A percentile compares a stretch with the other conserved stretches of the same genome.
phyloP scores from a whole-genome alignment of 2,113 vertebrate species.

The Melanostigma gelatinosum region DNA sequence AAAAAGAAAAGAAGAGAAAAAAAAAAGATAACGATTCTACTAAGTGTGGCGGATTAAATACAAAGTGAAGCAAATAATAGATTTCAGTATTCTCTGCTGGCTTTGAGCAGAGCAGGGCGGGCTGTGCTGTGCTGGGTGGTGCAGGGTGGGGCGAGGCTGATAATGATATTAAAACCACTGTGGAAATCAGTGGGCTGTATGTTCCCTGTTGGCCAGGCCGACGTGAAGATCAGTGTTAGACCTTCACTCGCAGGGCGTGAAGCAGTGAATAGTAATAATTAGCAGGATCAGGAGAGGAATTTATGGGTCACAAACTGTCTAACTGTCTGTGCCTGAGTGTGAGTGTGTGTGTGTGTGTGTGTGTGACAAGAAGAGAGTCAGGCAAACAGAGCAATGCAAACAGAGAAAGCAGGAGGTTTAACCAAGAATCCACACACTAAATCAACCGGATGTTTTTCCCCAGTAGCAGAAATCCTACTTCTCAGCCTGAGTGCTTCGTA shows the following conservation, averaged over 20 bases:
- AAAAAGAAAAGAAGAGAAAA: slow-evolving; percentile 19
- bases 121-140: slow-evolving; percentile 54
- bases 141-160: slow-evolving; percentile 77
- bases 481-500: slow-evolving; percentile 66
- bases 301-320: slow-evolving; percentile 79
- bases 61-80: slow-evolving; percentile 83
- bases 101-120: slow-evolving; percentile 48
- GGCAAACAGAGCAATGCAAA: slow-evolving; percentile 39
- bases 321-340: slow-evolving; percentile 34
- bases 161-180: slow-evolving; percentile 86
- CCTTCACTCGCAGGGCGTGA: slow-evolving; percentile 78
- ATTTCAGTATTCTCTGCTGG: slow-evolving; percentile 82
- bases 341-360: slow-evolving; percentile 23
- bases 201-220: slow-evolving; percentile 78
- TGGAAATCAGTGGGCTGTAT: slow-evolving; percentile 81
- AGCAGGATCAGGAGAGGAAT: slow-evolving; percentile 83
- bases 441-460: slow-evolving; percentile 53
- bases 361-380: slow-evolving; percentile 17
- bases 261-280: slow-evolving; percentile 86
- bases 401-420: slow-evolving; percentile 24
- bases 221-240: slow-evolving; percentile 78
- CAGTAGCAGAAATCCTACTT: slow-evolving; percentile 44
- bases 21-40: slow-evolving; percentile 53
- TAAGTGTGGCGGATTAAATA: slow-evolving; percentile 72
- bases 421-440: slow-evolving; percentile 32